These are phyloP conservation scores for Lamellibrachia satsuma DNA, from an alignment of 2,888 invertebrate genomes.

Conservation along the genomic window DNA sequence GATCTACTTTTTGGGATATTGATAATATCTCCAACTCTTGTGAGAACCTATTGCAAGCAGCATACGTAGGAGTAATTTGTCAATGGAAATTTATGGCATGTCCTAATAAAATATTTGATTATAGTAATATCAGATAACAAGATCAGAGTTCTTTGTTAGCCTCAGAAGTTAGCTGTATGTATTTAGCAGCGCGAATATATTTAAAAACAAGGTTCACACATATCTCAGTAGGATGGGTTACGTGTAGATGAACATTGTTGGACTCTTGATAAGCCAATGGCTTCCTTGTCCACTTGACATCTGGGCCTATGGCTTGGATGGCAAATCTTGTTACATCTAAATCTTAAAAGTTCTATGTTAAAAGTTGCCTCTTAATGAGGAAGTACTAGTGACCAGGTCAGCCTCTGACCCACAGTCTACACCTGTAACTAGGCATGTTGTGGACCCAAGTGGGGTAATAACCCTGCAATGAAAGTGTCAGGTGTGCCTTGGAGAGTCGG, in stretches of 20 bases:
- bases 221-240: too few relatives aligned
- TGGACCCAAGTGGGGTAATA: neutral
- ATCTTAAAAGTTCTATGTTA: neutral
- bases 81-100: neutral
- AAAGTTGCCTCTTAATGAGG: neutral
- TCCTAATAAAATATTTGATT: too few relatives aligned
- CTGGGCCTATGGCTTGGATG: too few relatives aligned
- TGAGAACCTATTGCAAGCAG: neutral
- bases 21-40: neutral
- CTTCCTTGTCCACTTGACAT: too few relatives aligned
- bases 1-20: neutral
- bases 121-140: too few relatives aligned
- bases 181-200: too few relatives aligned
- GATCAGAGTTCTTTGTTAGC: too few relatives aligned
- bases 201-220: too few relatives aligned
- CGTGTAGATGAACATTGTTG: too few relatives aligned
- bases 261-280: too few relatives aligned
- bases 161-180: too few relatives aligned
- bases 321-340: too few relatives aligned
- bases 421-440: neutral
- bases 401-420: neutral
- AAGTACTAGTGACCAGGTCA: neutral
- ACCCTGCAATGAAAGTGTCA: neutral
- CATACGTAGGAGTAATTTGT: neutral
- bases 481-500: neutral